Evolutionary conservation across 2,888 invertebrate genomes (phyloP).

Genomic region (Caenorhabditis japonica): DNA sequence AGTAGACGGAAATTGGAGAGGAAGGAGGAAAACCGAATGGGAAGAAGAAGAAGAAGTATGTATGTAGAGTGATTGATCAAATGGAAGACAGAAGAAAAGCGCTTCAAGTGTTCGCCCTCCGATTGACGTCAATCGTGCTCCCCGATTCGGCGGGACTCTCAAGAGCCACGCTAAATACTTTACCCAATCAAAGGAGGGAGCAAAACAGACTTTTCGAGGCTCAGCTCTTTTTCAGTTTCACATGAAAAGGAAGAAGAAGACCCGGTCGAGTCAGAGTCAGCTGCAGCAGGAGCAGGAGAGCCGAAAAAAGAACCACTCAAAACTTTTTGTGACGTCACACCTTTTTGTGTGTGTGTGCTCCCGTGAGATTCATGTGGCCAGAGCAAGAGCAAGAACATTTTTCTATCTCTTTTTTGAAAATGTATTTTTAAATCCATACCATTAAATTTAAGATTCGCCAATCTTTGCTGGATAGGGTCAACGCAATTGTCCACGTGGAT

Average conservation of each 20-base stretch:
- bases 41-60: too few species aligned
- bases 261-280: too few species aligned
- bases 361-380: slow-evolving; percentile 15
- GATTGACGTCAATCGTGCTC: slow-evolving; percentile 34
- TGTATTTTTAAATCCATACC: slow-evolving; percentile 31
- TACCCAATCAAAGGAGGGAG: not conserved
- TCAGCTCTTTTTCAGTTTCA: too few species aligned
- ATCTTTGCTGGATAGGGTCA: slow-evolving; percentile 63
- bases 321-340: slow-evolving; percentile 29
- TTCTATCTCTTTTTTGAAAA: too few species aligned
- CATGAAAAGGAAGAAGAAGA: too few species aligned
- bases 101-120: slow-evolving; percentile 45
- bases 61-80: too few species aligned
- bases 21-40: too few species aligned
- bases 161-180: not conserved
- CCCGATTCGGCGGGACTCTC: slow-evolving; percentile 7
- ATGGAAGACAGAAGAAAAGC: too few species aligned
- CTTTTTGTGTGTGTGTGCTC: not conserved
- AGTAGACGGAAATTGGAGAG: too few species aligned
- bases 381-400: not conserved
- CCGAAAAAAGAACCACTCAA: slow-evolving; percentile 13
- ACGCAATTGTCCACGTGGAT: slow-evolving; percentile 50
- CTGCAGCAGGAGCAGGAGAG: slow-evolving; percentile 5
- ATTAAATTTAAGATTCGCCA: slow-evolving; percentile 63
- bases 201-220: slow-evolving; percentile 8